Base-by-base conservation (phyloP, 2,797 vertebrate genomes). In the Acridotheres tristis region DNA sequence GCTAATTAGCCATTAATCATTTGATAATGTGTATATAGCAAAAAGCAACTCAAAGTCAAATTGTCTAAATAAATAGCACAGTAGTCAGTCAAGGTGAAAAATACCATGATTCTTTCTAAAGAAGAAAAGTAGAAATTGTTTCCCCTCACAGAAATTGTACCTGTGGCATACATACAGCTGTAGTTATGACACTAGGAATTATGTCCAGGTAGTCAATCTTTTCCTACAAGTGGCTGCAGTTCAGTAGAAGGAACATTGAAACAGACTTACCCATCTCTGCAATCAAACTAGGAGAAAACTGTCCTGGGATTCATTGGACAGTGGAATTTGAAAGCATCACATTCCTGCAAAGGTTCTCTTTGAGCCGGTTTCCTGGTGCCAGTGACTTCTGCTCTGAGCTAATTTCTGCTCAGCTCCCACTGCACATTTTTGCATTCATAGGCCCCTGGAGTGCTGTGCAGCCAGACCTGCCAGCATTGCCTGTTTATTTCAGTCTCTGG, bases 1-100 rank as follows among this genome's bases (percentile, higher is more conserved):
- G 40, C 38, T 95, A 94, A 96, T 93, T 93, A 95, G 69, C 55
- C 82, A 92, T 93, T 94, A 94, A 92, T 95, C 85, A 96, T 88
- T 92, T 89, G 57, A 34, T 61, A 77, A 65, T 54, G 45, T 94
- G 59, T 89, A 65, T 40, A 45, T 71, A 94, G 82, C 57, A 88
- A 91, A 89, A 93, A 93, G 59, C 51, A 83, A 29, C 53, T 89
- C 67, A 45, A 63, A 92, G 63, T 85, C 55, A 67, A 61, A 69
- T 79, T 82, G 30, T 82, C 80, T 86, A 85, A 91, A 85, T 92
- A 96, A 90, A 88, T 73, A 88, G 22, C 43, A 34, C n/a, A 75
- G 38, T 45, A 90, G 50, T 29, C 45, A 76, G 43, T 58, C 53
- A 71, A 76, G 43, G 67, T 88, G 65, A 55, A 92, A 93, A 76